These are phyloP conservation scores for Manis crassicaudata DNA, from an alignment of 2,797 vertebrate genomes.

Conservation along the genomic window DNA sequence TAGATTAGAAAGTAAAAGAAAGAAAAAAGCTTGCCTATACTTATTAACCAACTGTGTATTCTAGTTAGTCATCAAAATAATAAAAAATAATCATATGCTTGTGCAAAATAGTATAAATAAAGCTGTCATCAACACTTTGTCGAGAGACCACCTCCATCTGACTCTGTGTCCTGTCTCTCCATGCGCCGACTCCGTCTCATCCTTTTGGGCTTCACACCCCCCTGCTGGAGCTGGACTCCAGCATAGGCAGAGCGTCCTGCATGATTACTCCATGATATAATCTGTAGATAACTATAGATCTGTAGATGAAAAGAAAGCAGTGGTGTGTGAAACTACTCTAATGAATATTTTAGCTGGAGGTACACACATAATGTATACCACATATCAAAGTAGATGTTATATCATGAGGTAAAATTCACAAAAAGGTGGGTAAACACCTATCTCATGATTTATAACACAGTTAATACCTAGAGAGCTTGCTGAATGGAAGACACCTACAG, in stretches of 20 bases:
- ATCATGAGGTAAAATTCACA: background rate
- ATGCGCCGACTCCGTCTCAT: too few relatives aligned
- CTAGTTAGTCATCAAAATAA: too few relatives aligned
- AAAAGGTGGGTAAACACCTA: background rate
- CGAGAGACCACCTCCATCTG: too few relatives aligned
- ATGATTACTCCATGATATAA: background rate
- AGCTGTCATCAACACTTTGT: too few relatives aligned
- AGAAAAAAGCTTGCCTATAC: too few relatives aligned
- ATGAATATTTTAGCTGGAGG: background rate
- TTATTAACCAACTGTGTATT: too few relatives aligned
- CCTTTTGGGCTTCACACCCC: too few relatives aligned
- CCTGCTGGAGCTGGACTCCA: too few relatives aligned
- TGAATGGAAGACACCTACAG: background rate
- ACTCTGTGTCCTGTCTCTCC: too few relatives aligned
- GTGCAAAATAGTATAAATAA: too few relatives aligned
- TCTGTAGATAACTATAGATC: background rate
- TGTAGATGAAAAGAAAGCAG: background rate
- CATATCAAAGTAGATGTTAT: background rate
- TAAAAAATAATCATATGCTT: too few relatives aligned
- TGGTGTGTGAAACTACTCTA: background rate
- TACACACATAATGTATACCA: background rate
- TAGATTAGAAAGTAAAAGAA: too few relatives aligned
- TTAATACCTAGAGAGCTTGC: background rate
- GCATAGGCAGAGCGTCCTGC: background rate
- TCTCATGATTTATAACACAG: background rate